Base-by-base conservation (phyloP, 1,140 invertebrate species). In the Himalopsyche phryganea region DNA sequence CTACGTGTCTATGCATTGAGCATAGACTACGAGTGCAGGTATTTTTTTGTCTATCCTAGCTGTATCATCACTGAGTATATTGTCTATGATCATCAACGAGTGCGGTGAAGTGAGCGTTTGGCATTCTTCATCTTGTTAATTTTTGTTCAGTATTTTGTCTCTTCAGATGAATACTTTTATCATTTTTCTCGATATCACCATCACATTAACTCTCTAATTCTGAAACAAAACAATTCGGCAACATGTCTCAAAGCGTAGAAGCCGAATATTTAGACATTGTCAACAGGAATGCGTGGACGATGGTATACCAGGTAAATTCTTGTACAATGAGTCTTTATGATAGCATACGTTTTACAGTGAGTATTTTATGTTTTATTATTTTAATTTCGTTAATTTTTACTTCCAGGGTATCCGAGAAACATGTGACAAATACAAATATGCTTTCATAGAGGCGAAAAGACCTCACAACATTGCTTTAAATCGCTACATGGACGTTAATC, bases 401-500 rank as follows among this genome's bases (percentile, higher is more conserved):
- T 73, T 72, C 44, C 65, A 81, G 80, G 76, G 77, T 73, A 75
- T 82, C 48, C 72, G 74, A 6, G 71, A 76, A 52, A 67, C 70
- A 63, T 78, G 77, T 61, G 74, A 79, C 40, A 63, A 69, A 33
- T 75, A 75, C 60, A 75, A 86, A 32, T 90, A 86, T 65, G 83
- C 85, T 35, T 85, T 80, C 63, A 72, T 81, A 42, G 91, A 92
- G 75, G 90, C 92, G 2, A 85, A 85, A 67, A 90, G 88, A 69
- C 80, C 84, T 41, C 81, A 88, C 68, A 96, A 95, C 70, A 88
- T 85, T 71, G 80, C 76, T 57, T 74, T 94, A 61, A 96, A 96
- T 78, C 82, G 96, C 63, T 98, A 98, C 71, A 80, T 92, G 71
- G 95, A 98, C 86, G 95, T 98, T 1, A 91, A 88, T 68, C 95